Conservation (phyloP, 2,797 vertebrate species). For the Diplodus sargus region DNA sequence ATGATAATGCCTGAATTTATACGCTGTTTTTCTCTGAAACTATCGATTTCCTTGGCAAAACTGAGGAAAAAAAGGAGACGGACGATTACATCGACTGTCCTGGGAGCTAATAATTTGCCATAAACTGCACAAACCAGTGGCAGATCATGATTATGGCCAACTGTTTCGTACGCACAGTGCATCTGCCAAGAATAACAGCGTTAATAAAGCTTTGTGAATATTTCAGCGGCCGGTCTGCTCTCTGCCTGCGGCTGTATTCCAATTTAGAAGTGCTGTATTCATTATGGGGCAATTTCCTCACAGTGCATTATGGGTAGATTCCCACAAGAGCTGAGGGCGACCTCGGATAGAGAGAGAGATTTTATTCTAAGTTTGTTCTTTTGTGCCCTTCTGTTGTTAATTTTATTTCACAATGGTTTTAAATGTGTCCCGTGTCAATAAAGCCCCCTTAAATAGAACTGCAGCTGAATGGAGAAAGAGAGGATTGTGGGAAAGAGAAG, state of each 20-base stretch:
- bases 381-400: no score
- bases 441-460: no score
- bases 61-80: neutral
- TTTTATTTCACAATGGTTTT: no score
- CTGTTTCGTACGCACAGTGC: slow-evolving; percentile 48
- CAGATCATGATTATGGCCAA: slow-evolving; percentile 54
- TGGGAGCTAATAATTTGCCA: slow-evolving; percentile 42
- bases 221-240: slow-evolving; percentile 77
- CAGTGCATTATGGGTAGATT: slow-evolving; percentile 68
- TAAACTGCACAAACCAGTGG: slow-evolving; percentile 48
- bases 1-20: neutral
- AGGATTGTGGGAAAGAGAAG: slow-evolving; percentile 34
- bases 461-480: neutral
- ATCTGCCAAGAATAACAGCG: slow-evolving; percentile 70
- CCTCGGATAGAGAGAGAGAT: slow-evolving; percentile 13
- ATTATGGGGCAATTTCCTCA: slow-evolving; percentile 71
- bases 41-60: slow-evolving; percentile 17
- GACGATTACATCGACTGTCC: slow-evolving; percentile 25
- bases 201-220: slow-evolving; percentile 80
- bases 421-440: no score
- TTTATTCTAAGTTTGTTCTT: no score
- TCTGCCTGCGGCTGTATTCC: slow-evolving; percentile 68
- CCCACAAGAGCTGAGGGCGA: slow-evolving; percentile 37
- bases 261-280: slow-evolving; percentile 72
- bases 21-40: neutral